A percentile compares a stretch with the other conserved stretches of the same genome.
These are phyloP conservation scores for Mus minutoides DNA, from an alignment of 2,797 vertebrate species.

Conservation along the genomic window DNA sequence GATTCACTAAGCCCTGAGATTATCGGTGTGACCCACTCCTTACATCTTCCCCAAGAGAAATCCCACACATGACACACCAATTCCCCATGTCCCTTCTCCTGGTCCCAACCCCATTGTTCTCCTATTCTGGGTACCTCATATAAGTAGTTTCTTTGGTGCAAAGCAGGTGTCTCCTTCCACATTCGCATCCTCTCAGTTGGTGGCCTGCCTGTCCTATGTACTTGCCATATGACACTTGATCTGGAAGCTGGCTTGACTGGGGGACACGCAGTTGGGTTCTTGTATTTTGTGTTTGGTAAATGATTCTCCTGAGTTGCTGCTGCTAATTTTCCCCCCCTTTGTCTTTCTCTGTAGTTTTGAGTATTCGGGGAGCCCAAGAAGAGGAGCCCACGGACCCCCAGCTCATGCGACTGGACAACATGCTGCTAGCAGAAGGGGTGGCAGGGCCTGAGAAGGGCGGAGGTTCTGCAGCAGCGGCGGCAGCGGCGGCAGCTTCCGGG, in stretches of 20 bases:
- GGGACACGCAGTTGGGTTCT: too few relatives aligned
- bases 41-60: neutral
- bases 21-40: neutral
- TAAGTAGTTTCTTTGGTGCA: neutral
- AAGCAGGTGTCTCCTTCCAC: neutral
- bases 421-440: slow-evolving; percentile 97
- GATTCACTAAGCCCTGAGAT: neutral
- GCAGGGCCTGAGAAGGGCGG: slow-evolving; percentile 97
- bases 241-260: neutral
- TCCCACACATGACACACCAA: accelerated
- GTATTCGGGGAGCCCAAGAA: slow-evolving; percentile 97
- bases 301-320: neutral
- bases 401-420: slow-evolving; percentile 99
- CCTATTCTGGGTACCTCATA: accelerated
- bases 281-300: neutral
- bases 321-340: neutral
- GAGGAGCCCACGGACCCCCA: slow-evolving; percentile 98
- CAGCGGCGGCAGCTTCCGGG: slow-evolving; percentile 92
- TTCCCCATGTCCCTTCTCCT: accelerated
- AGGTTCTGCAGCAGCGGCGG: slow-evolving; percentile 93
- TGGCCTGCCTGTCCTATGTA: neutral
- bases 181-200: neutral
- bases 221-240: accelerated
- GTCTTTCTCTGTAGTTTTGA: slow-evolving; percentile 91
- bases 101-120: accelerated